A percentile compares a stretch with the other conserved stretches of the same genome.
phyloP scores from a whole-genome alignment of 2,888 invertebrate species.

The Epinotia demarniana region DNA sequence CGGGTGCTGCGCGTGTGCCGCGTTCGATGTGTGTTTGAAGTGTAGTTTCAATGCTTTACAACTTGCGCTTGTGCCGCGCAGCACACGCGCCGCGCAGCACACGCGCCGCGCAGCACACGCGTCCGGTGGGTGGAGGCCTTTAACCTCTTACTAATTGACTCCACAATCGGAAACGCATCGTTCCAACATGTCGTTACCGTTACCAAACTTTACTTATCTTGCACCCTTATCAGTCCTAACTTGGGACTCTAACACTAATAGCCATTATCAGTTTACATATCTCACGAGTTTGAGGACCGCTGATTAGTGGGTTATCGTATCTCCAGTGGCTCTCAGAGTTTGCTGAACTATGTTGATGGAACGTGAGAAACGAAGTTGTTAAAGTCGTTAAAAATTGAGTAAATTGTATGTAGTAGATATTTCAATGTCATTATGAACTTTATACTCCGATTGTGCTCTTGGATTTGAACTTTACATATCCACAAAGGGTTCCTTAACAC shows the following conservation, averaged over 20 bases:
- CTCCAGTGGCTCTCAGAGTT: constrained; percentile 32
- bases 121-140: too few species aligned
- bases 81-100: too few species aligned
- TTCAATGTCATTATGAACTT: too few species aligned
- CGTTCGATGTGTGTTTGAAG: too few species aligned
- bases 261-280: constrained; percentile 44
- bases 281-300: constrained; percentile 36
- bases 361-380: background rate
- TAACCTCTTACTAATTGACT: constrained; percentile 12
- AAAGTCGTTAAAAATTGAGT: background rate
- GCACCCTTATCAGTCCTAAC: constrained; percentile 23
- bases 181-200: constrained; percentile 1
- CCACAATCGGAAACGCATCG: constrained; percentile 14
- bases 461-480: too few species aligned
- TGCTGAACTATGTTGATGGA: background rate
- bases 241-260: constrained; percentile 30
- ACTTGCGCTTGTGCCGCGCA: too few species aligned
- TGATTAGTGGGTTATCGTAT: constrained; percentile 39
- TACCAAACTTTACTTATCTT: constrained; percentile 24
- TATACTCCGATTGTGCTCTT: too few species aligned
- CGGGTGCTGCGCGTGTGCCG: too few species aligned
- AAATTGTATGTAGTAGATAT: background rate
- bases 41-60: too few species aligned
- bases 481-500: too few species aligned
- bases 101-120: too few species aligned